Conservation (phyloP, 2,113 vertebrate genomes). For the Laticauda laticaudata region DNA sequence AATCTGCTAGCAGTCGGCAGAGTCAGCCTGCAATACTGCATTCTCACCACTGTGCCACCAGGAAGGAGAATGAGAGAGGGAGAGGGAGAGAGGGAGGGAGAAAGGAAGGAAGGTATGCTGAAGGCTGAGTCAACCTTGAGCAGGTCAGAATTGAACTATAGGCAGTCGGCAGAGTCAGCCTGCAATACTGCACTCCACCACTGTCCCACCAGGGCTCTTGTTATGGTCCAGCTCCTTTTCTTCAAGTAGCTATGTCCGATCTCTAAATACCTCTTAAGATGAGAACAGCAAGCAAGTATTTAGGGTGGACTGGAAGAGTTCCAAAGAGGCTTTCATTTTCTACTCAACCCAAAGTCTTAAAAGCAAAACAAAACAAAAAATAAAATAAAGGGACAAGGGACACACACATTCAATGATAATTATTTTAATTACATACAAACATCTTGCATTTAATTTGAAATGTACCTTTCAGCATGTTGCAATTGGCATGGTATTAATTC, state of each 20-base stretch:
- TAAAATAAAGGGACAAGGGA: neutral
- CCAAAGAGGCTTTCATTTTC: neutral
- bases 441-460: constrained; percentile 11
- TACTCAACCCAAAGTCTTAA: neutral
- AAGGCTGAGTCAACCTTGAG: neutral
- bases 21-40: too few species aligned
- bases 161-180: neutral
- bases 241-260: neutral
- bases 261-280: neutral
- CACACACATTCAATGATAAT: neutral
- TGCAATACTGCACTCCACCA: neutral
- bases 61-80: too few species aligned
- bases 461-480: neutral
- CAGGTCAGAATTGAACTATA: neutral
- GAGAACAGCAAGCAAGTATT: neutral
- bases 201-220: neutral
- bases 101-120: neutral
- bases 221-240: neutral
- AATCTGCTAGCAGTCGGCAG: too few species aligned
- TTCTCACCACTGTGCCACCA: too few species aligned
- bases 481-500: constrained; percentile 3
- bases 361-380: neutral
- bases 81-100: too few species aligned
- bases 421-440: neutral
- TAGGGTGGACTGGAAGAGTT: neutral